Evolutionary conservation across 2,113 vertebrate species (phyloP).

Genomic region (Crotalus tigris): DNA sequence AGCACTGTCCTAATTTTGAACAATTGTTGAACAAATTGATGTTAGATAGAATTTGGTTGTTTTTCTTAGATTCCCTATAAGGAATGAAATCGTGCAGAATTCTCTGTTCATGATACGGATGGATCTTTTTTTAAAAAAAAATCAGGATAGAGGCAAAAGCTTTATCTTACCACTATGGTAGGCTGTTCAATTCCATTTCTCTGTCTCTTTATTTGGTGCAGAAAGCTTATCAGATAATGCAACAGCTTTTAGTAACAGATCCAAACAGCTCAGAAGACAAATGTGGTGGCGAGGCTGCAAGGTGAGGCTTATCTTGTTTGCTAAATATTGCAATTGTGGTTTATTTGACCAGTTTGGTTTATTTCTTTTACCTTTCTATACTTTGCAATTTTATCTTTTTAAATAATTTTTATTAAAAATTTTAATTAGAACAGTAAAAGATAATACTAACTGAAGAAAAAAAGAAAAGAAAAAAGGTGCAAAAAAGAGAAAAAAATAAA

Average conservation of each 20-base stretch:
- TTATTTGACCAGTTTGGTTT: neutral
- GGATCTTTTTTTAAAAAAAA: constrained; percentile 29
- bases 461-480: neutral
- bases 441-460: neutral
- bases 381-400: neutral
- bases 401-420: neutral
- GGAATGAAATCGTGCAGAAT: neutral
- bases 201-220: constrained; percentile 60
- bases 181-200: constrained; percentile 40
- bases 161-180: neutral
- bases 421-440: neutral
- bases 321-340: neutral
- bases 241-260: constrained; percentile 96
- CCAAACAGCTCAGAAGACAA: constrained; percentile 94
- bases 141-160: neutral
- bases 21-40: neutral
- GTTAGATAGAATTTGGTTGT: neutral
- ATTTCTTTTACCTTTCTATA: neutral
- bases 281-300: constrained; percentile 98
- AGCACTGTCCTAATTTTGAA: neutral
- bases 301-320: constrained; percentile 68
- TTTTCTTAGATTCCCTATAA: neutral
- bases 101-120: constrained; percentile 23
- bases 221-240: constrained; percentile 98
- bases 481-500: neutral